Conservation (phyloP, 2,113 vertebrate species). For the Emydura subglobosa region DNA sequence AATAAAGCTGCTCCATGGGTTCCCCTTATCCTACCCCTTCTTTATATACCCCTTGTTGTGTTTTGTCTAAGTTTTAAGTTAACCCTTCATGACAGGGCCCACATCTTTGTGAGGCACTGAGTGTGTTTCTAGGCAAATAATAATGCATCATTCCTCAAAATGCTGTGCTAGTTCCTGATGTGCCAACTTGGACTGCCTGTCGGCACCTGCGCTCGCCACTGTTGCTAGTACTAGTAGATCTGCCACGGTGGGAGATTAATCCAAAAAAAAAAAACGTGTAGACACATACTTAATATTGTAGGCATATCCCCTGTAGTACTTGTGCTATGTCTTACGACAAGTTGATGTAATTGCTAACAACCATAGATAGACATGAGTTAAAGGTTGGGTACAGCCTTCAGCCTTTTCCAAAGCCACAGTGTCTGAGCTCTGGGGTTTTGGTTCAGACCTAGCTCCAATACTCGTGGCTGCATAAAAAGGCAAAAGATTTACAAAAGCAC, state of each 20-base stretch:
- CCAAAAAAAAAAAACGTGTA: background rate
- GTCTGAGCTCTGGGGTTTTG: background rate
- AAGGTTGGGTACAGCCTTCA: background rate
- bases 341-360: background rate
- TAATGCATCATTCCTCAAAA: background rate
- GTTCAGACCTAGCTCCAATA: background rate
- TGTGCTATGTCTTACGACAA: background rate
- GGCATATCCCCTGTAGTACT: background rate
- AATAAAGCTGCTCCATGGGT: background rate
- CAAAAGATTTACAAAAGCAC: background rate
- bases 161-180: background rate
- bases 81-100: background rate
- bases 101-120: background rate
- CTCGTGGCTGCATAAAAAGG: background rate
- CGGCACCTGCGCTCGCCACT: background rate
- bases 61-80: background rate
- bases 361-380: background rate
- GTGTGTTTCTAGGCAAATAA: background rate
- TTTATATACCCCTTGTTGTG: no score
- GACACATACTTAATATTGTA: background rate
- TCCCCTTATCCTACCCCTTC: background rate
- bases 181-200: background rate
- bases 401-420: background rate
- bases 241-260: background rate
- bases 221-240: background rate